A percentile compares a stretch with the other conserved stretches of the same genome.
phyloP scores from a whole-genome alignment of 2,888 invertebrate species.

The Drosophila pseudotalamancana region DNA sequence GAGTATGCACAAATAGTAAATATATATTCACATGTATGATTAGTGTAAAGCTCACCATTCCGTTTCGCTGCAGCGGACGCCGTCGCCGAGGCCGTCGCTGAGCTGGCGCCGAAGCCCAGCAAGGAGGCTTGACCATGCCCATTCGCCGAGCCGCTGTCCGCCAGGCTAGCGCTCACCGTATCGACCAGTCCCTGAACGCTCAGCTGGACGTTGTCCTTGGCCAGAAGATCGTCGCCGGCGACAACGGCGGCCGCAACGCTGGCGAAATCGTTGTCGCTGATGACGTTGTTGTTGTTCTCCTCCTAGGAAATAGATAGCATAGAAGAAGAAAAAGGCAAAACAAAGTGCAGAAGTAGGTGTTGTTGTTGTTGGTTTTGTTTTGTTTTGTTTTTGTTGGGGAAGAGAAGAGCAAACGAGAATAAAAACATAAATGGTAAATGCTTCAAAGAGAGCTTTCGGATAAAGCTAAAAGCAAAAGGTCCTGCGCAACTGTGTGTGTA shows the following conservation, averaged over 20 bases:
- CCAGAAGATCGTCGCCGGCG: slow-evolving; percentile 71
- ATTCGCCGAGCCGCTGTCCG: slow-evolving; percentile 44
- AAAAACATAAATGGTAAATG: slow-evolving; percentile 61
- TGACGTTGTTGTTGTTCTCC: slow-evolving; percentile 83
- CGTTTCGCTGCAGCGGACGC: slow-evolving; percentile 44
- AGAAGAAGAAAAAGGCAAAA: slow-evolving; percentile 44
- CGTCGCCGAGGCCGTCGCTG: slow-evolving; percentile 34
- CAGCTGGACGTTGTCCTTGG: slow-evolving; percentile 74
- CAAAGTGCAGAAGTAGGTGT: slow-evolving; percentile 47
- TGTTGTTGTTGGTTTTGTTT: slow-evolving; percentile 66
- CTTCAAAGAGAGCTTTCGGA: slow-evolving; percentile 12
- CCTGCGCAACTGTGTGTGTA: slow-evolving; percentile 33
- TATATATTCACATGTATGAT: background rate
- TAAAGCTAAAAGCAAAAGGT: slow-evolving; percentile 20
- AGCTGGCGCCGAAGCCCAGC: slow-evolving; percentile 59
- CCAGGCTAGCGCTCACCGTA: slow-evolving; percentile 64
- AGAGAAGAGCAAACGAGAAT: slow-evolving; percentile 50
- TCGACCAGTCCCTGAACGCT: slow-evolving; percentile 65
- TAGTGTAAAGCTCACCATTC: slow-evolving; percentile 16
- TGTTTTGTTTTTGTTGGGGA: slow-evolving; percentile 81
- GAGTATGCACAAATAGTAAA: background rate
- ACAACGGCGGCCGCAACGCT: slow-evolving; percentile 69
- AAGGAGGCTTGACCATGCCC: slow-evolving; percentile 37
- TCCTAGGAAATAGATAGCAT: slow-evolving; percentile 82
- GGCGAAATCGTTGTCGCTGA: slow-evolving; percentile 66